Evolutionary conservation across 2,888 invertebrate genomes (phyloP), one percentile per base, ranked within the genome.

Genomic region (Blastobasis lacticolella): DNA sequence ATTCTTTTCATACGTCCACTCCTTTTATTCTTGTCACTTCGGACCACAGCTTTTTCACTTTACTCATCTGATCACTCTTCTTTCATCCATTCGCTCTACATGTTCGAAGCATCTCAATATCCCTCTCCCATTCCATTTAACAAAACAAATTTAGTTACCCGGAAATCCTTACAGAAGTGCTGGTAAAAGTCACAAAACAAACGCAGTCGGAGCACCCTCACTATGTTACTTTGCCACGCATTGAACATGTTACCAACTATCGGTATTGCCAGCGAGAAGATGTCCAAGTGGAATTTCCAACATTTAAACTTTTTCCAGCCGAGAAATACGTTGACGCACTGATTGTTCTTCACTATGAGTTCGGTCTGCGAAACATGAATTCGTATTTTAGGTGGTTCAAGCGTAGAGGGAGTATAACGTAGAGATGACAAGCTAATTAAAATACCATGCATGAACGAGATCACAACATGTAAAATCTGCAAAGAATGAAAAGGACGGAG

Each of bases 311-410:
- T 43, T 8, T 42, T 43, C 10, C 38, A 44, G 8, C 47, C 23
- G 5, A 38, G 41, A 37, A 47, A 49, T 48, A 49, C 36, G 8
- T 49, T n/a, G 7, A 40, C 47, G 38, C 52, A 53, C 9, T 47
- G 6, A 5, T 49, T 45, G 10, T 37, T 43, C 8, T 7, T 10
- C 8, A 50, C 47, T 42, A 6, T 6, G 4, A 50, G 40, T 5
- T 50, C 47, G 43, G 47, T 47, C 50, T 50, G n/a, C 23, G 9
- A 50, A 46, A 5, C 9, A 41, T 41, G 1, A 41, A 23, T 23
- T 23, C 23, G 23, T 41, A 41, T 41, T 8, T 41, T 41, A 41
- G 41, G 7, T 41, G 41, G 7, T 41, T 7, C 7, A 41, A 41
- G n/a, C n/a, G n/a, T n/a, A n/a, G n/a, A n/a, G n/a, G n/a, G n/a